Evolutionary conservation across 2,797 vertebrate species (phyloP).

Genomic region (Coregonus ussuriensis): DNA sequence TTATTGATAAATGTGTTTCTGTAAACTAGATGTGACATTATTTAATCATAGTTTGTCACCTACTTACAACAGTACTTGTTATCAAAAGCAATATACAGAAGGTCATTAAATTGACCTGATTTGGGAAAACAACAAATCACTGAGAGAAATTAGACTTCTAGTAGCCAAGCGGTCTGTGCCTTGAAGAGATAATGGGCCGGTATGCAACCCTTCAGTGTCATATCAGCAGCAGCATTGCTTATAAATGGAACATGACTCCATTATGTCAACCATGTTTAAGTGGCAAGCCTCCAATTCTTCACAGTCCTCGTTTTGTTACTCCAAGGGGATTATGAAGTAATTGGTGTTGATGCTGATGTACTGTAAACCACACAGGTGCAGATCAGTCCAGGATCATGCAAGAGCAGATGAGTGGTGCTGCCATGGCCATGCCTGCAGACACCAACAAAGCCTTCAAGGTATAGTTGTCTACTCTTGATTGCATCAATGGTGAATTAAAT

Average conservation of each 20-base stretch:
- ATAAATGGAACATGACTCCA: not conserved
- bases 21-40: not conserved
- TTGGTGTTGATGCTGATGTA: not conserved
- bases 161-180: not conserved
- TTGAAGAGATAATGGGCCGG: not conserved
- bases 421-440: slow-evolving; percentile 98
- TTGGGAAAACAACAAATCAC: not conserved
- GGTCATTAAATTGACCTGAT: not conserved
- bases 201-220: not conserved
- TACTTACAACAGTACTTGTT: not conserved
- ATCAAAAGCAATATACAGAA: not conserved
- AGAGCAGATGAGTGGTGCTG: slow-evolving; percentile 98
- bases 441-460: slow-evolving; percentile 99
- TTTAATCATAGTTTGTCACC: not conserved
- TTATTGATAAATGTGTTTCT: not conserved
- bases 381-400: slow-evolving; percentile 99
- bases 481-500: not conserved
- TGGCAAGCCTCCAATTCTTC: not conserved
- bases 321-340: not conserved
- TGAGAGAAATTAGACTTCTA: not conserved
- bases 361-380: slow-evolving; percentile 74
- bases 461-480: slow-evolving; percentile 11
- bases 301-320: not conserved
- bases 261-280: not conserved
- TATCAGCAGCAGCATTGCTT: not conserved